These are phyloP conservation scores for Monarcha castaneiventris DNA, from an alignment of 2,113 vertebrate species.

Conservation along the genomic window DNA sequence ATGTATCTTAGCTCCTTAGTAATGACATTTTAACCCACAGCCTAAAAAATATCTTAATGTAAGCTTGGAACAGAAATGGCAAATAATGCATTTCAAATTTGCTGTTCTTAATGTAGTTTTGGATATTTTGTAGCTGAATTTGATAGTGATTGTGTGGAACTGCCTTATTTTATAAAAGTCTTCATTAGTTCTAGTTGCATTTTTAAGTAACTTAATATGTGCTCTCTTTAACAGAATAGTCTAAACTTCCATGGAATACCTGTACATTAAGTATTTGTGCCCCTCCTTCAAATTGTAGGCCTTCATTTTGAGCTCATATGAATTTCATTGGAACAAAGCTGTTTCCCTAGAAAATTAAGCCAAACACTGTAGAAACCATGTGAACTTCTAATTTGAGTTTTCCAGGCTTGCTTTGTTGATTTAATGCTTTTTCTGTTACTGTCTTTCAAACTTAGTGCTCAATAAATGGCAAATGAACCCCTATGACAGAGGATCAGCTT, in stretches of 20 bases:
- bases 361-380: background rate
- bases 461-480: slow-evolving; percentile 99
- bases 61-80: background rate
- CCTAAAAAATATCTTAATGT: background rate
- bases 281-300: background rate
- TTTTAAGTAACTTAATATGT: background rate
- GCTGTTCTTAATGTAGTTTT: background rate
- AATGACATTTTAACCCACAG: background rate
- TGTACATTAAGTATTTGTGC: background rate
- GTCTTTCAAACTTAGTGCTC: slow-evolving; percentile 79
- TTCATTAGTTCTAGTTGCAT: background rate
- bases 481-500: slow-evolving; percentile 92
- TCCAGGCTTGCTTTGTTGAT: background rate
- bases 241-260: background rate
- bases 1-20: background rate
- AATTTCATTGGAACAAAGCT: background rate
- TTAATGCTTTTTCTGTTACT: background rate
- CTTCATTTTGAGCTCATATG: background rate
- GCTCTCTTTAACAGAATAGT: background rate
- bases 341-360: background rate
- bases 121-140: background rate
- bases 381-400: background rate
- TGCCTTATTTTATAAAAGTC: background rate
- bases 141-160: background rate
- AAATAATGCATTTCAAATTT: background rate